These are phyloP conservation scores for Gambelia wislizenii DNA, from an alignment of 2,797 vertebrate species.

Conservation along the genomic window DNA sequence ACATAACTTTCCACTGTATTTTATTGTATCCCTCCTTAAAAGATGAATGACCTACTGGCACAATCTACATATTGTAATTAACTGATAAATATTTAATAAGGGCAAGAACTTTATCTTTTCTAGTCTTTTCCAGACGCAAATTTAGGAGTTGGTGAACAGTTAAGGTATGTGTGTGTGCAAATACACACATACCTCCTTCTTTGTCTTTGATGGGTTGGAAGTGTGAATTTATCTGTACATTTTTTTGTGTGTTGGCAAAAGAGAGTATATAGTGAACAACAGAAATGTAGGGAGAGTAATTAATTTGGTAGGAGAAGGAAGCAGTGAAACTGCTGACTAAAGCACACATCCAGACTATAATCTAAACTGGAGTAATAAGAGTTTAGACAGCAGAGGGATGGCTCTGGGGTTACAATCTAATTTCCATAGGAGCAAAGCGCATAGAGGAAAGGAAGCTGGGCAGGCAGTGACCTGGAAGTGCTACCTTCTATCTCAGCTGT, in stretches of 20 bases:
- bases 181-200: no score
- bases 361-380: constrained; percentile 15
- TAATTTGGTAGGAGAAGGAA: neutral
- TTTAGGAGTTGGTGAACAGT: constrained; percentile 42
- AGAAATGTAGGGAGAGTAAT: constrained; percentile 4
- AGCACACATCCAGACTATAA: neutral
- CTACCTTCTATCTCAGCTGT: neutral
- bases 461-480: neutral
- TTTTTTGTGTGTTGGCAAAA: neutral
- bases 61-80: constrained; percentile 68
- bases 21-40: constrained; percentile 66
- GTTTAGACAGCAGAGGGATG: neutral
- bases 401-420: neutral
- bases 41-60: constrained; percentile 68
- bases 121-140: constrained; percentile 62
- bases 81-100: constrained; percentile 68
- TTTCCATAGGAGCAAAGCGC: constrained; percentile 19
- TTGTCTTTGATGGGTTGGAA: neutral
- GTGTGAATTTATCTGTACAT: neutral
- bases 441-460: neutral
- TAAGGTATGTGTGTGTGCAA: neutral
- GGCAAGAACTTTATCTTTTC: constrained; percentile 63
- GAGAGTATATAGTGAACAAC: neutral
- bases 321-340: constrained; percentile 21
- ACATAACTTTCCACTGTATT: constrained; percentile 71